These are phyloP conservation scores for Calidris pugnax DNA, from an alignment of 2,113 vertebrate species.

Conservation along the genomic window DNA sequence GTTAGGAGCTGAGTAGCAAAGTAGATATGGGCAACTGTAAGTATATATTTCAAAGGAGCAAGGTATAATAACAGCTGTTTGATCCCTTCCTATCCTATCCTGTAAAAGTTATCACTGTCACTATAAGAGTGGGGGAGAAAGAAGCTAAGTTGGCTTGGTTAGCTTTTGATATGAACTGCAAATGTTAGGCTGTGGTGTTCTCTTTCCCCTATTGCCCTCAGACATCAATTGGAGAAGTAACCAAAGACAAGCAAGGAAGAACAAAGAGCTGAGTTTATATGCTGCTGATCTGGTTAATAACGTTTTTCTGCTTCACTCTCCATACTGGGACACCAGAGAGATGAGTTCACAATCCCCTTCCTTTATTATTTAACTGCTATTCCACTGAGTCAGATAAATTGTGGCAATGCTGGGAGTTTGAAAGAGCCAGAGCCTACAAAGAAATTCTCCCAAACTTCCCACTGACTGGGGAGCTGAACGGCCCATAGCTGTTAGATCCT, in stretches of 20 bases:
- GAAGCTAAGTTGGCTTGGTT: neutral
- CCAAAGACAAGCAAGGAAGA: neutral
- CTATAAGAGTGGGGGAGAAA: neutral
- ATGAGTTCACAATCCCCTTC: neutral
- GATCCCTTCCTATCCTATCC: neutral
- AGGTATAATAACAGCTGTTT: neutral
- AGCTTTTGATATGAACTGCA: neutral
- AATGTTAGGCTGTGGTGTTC: neutral
- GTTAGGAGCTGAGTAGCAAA: neutral
- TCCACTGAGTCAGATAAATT: slow-evolving; percentile 1
- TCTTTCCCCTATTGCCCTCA: neutral
- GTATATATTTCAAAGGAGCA: neutral
- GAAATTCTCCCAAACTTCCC: neutral
- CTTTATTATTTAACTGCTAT: slow-evolving; percentile 2
- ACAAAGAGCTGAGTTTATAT: neutral
- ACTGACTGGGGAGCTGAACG: neutral
- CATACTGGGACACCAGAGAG: neutral
- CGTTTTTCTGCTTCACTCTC: neutral
- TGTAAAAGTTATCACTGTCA: neutral
- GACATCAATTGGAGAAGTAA: neutral
- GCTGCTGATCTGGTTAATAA: neutral
- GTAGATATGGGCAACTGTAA: neutral
- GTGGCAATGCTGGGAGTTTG: neutral
- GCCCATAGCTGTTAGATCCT: neutral
- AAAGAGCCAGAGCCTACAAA: neutral